phyloP scores from a whole-genome alignment of 2,888 invertebrate species.

The Calliphora vomitoria region DNA sequence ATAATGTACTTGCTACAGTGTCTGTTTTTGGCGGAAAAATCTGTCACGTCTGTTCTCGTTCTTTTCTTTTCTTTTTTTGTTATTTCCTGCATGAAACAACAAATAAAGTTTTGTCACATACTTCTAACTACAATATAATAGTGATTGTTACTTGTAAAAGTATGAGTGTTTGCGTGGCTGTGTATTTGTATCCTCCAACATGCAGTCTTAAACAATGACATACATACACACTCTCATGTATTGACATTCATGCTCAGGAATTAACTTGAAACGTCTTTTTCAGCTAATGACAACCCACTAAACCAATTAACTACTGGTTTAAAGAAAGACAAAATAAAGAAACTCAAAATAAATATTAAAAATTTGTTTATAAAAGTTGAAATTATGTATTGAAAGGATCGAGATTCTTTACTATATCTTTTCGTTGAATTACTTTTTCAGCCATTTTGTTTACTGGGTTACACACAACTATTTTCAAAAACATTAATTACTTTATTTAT shows the following conservation, averaged over 20 bases:
- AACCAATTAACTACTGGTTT: neutral
- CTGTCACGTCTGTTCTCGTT: slow-evolving; percentile 57
- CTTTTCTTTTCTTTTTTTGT: slow-evolving; percentile 17
- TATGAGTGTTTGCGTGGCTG: neutral
- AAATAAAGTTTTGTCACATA: slow-evolving; percentile 65
- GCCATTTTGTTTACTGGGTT: slow-evolving; percentile 27
- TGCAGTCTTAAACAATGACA: neutral
- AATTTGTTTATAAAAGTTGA: no score
- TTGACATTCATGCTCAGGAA: slow-evolving; percentile 2
- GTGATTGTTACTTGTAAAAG: slow-evolving; percentile 40
- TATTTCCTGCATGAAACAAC: slow-evolving; percentile 4
- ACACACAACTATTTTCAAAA: neutral
- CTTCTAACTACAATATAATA: slow-evolving; percentile 40
- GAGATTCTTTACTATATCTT: no score
- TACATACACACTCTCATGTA: neutral
- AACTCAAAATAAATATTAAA: neutral
- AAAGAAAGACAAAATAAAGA: neutral
- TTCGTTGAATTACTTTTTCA: no score
- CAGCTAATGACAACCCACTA: slow-evolving; percentile 25
- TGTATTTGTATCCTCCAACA: slow-evolving; percentile 5
- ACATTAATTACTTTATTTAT: slow-evolving; percentile 69
- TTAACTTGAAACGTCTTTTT: slow-evolving; percentile 34
- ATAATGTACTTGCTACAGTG: slow-evolving; percentile 33
- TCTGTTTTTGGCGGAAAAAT: slow-evolving; percentile 67
- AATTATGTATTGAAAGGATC: no score